Evolutionary conservation across 1,140 invertebrate species (phyloP).

Genomic region (Drosophila pseudoobscura): DNA sequence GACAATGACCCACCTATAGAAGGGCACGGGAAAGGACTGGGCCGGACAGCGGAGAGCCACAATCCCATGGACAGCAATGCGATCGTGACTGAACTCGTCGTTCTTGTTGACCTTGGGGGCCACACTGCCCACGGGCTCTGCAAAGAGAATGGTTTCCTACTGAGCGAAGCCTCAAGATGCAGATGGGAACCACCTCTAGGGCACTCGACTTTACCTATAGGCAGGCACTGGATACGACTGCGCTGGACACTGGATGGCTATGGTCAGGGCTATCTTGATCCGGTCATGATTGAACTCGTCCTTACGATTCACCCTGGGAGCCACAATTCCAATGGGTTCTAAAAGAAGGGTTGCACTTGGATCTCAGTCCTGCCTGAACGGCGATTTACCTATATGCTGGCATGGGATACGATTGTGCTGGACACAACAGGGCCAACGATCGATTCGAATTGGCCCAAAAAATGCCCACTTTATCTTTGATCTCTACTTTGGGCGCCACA

Average conservation of each 20-base stretch:
- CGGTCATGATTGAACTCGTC: constrained; percentile 88
- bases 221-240: constrained; percentile 87
- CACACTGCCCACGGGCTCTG: constrained; percentile 86
- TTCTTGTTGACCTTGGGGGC: constrained; percentile 86
- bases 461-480: constrained; percentile 84
- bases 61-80: constrained; percentile 51
- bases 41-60: constrained; percentile 87
- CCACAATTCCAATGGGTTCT: constrained; percentile 91
- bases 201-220: constrained; percentile 85
- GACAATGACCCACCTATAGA: constrained; percentile 85
- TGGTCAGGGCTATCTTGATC: constrained; percentile 66
- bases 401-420: constrained; percentile 90
- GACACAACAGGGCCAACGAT: constrained; percentile 86
- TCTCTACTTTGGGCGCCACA: constrained; percentile 86
- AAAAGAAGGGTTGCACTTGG: constrained; percentile 15
- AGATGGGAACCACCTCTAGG: not conserved
- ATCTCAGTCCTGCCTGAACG: constrained; percentile 21
- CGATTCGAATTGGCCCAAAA: constrained; percentile 66
- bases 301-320: constrained; percentile 89
- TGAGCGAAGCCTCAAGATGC: not conserved
- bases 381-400: constrained; percentile 85
- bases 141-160: not conserved
- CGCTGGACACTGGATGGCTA: constrained; percentile 87
- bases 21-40: constrained; percentile 87
- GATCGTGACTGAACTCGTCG: constrained; percentile 85